A percentile compares a stretch with the other conserved stretches of the same genome.
Evolutionary conservation across 2,797 vertebrate species (phyloP).

Genomic region (Megaceryle alcyon): DNA sequence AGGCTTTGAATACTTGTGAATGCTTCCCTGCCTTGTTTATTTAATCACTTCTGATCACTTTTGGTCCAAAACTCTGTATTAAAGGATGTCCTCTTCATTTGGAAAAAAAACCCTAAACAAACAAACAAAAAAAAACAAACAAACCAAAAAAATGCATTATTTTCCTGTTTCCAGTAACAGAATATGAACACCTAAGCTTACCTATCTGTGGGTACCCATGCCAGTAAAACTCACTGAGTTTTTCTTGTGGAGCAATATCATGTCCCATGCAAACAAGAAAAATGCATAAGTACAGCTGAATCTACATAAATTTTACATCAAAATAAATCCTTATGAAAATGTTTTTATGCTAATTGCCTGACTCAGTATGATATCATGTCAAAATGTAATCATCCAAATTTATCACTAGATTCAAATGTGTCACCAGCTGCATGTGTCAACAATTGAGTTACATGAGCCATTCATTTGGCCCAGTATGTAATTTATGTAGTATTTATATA

Average conservation of each 20-base stretch:
- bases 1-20: not conserved
- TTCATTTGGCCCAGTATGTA: constrained; percentile 26
- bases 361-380: constrained; percentile 32
- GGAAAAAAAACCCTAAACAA: not conserved
- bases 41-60: not conserved
- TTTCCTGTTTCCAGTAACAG: not conserved
- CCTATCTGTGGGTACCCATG: not conserved
- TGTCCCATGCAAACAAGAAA: not conserved
- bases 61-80: not conserved
- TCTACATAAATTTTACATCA: constrained; percentile 49
- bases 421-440: constrained; percentile 46
- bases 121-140: too few relatives aligned
- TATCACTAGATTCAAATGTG: constrained; percentile 54
- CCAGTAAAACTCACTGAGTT: not conserved
- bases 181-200: not conserved
- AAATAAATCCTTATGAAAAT: constrained; percentile 46
- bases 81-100: not conserved
- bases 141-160: rapidly evolving
- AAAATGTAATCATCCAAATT: constrained; percentile 53
- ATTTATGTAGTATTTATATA: constrained; percentile 37
- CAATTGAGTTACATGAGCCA: constrained; percentile 24
- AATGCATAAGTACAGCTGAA: not conserved
- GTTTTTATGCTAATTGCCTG: constrained; percentile 47
- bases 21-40: not conserved
- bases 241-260: not conserved